Evolutionary conservation across 2,113 vertebrate genomes (phyloP).

Genomic region (Ailurus styani): DNA sequence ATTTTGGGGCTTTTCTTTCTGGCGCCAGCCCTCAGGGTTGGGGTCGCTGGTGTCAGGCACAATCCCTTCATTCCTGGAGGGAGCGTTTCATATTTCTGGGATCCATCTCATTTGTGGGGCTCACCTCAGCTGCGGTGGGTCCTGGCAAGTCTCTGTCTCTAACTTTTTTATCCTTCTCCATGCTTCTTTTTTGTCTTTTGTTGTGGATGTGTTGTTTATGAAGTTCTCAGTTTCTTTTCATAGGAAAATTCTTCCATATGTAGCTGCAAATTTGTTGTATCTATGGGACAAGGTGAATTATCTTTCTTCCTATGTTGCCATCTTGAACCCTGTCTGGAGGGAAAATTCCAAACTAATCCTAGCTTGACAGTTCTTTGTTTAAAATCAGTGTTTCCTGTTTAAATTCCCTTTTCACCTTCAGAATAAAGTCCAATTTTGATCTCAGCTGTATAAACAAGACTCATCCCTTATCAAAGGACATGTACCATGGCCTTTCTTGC

Average conservation of each 20-base stretch:
- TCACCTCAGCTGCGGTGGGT: not conserved
- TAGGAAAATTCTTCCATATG: not conserved
- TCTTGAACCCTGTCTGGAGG: not conserved
- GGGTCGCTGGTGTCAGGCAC: not conserved
- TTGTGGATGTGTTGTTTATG: not conserved
- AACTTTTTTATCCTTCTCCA: not conserved
- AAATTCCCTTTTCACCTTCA: not conserved
- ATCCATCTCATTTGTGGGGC: not conserved
- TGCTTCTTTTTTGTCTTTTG: not conserved
- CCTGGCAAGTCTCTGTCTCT: not conserved
- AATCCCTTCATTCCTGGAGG: not conserved
- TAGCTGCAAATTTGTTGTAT: not conserved
- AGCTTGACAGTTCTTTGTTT: conserved; percentile 10
- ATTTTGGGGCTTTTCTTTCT: not conserved
- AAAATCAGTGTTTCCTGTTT: conserved; percentile 17
- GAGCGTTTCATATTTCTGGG: not conserved
- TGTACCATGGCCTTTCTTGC: not conserved
- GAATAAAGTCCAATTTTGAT: not conserved
- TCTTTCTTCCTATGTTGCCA: not conserved
- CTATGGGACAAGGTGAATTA: not conserved
- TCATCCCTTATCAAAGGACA: not conserved
- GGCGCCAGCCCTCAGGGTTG: not conserved
- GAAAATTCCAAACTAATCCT: conserved; percentile 7
- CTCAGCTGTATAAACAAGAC: not conserved
- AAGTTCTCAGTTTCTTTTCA: not conserved